A percentile compares a stretch with the other conserved stretches of the same genome.
phyloP scores from a whole-genome alignment of 2,888 invertebrate genomes.

The Monopis laevigella region DNA sequence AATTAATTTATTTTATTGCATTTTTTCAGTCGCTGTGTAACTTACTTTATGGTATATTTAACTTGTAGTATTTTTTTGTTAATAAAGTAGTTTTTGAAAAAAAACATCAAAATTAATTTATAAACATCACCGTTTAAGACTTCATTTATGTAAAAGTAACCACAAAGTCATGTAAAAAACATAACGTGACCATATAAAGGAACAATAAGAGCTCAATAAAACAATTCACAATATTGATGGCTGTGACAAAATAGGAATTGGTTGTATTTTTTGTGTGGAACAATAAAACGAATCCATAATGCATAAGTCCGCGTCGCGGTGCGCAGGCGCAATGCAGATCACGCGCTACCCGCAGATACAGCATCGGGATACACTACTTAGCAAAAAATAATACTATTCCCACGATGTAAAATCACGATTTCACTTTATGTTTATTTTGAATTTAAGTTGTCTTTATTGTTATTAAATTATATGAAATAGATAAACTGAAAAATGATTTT shows the following conservation, averaged over 20 bases:
- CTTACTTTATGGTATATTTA: too few species aligned
- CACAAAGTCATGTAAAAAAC: too few species aligned
- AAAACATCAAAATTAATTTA: too few species aligned
- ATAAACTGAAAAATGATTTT: too few species aligned
- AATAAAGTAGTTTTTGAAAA: too few species aligned
- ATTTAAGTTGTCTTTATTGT: conserved; percentile 1
- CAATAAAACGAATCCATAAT: conserved; percentile 63
- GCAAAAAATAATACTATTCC: conserved; percentile 52
- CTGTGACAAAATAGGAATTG: conserved; percentile 58
- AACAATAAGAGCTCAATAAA: conserved; percentile 49
- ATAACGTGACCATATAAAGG: conserved; percentile 39
- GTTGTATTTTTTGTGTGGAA: conserved; percentile 39
- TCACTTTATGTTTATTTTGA: conserved; percentile 3
- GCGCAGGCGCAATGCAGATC: conserved; percentile 16
- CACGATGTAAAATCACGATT: conserved; percentile 55
- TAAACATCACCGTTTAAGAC: too few species aligned
- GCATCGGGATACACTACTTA: conserved; percentile 38
- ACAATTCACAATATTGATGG: conserved; percentile 32
- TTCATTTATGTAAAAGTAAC: too few species aligned
- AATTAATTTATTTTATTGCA: too few species aligned
- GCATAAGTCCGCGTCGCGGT: conserved; percentile 39
- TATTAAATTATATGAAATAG: background rate
- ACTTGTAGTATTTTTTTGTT: too few species aligned
- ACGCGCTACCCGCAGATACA: conserved; percentile 20
- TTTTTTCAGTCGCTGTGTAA: too few species aligned